Conservation (phyloP, 2,888 invertebrate species). For the Papilio elwesi region DNA sequence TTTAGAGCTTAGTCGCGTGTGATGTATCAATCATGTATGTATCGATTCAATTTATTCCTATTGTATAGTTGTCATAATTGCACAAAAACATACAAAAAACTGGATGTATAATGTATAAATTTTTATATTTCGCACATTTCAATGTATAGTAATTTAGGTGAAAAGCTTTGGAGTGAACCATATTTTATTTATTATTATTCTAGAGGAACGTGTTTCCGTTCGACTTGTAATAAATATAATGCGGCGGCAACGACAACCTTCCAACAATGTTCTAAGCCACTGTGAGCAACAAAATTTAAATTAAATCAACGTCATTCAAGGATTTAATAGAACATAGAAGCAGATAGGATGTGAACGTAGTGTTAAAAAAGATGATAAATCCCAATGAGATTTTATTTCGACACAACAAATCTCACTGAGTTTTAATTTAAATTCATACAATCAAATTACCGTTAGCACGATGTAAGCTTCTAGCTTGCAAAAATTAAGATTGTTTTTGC, state of each 20-base stretch:
- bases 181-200: too few species aligned
- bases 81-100: slow-evolving; percentile 39
- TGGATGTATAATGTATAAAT: slow-evolving; percentile 35
- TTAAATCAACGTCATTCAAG: background rate
- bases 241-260: slow-evolving; percentile 9
- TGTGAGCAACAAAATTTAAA: background rate
- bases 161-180: slow-evolving; percentile 14
- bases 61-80: slow-evolving; percentile 21
- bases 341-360: slow-evolving; percentile 64
- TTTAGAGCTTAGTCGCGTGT: slow-evolving; percentile 16
- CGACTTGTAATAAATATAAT: background rate
- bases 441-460: slow-evolving; percentile 31
- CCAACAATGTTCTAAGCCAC: background rate
- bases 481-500: too few species aligned
- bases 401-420: slow-evolving; percentile 65
- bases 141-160: slow-evolving; percentile 42
- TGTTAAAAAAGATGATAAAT: slow-evolving; percentile 55
- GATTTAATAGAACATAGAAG: too few species aligned
- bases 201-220: background rate
- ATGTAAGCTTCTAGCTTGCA: slow-evolving; percentile 6
- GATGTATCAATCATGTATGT: slow-evolving; percentile 12
- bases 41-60: slow-evolving; percentile 20
- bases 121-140: slow-evolving; percentile 47
- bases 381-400: slow-evolving; percentile 63
- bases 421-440: background rate